A percentile compares a stretch with the other conserved stretches of the same genome.
Evolutionary conservation across 2,113 vertebrate species (phyloP).

Genomic region (Sceloporus tristichus): DNA sequence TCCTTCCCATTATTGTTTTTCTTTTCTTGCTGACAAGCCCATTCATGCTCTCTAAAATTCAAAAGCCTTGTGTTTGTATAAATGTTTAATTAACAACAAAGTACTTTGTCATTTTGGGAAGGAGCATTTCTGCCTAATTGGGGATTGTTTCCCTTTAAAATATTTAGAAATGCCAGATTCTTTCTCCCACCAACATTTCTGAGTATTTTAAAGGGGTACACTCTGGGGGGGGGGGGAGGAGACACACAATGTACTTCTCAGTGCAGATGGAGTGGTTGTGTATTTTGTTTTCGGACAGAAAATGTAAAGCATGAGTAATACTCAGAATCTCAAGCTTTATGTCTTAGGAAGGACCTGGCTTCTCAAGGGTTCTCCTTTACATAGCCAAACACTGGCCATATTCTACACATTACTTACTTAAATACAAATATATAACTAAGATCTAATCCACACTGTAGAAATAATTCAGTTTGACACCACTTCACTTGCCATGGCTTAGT

Average conservation of each 20-base stretch:
- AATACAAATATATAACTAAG: too few species aligned
- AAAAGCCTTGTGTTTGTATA: background rate
- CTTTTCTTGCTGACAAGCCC: background rate
- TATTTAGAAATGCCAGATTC: background rate
- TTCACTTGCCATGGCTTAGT: too few species aligned
- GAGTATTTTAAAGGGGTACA: background rate
- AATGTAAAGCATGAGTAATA: background rate
- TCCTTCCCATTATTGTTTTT: background rate
- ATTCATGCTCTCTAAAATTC: constrained; percentile 8
- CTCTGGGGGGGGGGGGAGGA: background rate
- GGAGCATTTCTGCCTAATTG: background rate
- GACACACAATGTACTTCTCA: background rate
- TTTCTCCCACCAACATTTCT: background rate
- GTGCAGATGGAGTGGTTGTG: background rate
- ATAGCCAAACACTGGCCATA: too few species aligned
- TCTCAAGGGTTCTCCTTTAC: background rate
- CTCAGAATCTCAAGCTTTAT: background rate
- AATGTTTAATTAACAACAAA: constrained; percentile 26
- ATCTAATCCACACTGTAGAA: too few species aligned
- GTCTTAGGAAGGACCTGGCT: background rate
- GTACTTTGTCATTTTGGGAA: background rate
- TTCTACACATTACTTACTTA: too few species aligned
- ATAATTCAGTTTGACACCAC: too few species aligned
- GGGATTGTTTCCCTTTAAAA: background rate
- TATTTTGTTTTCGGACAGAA: background rate